Conservation (phyloP, 2,888 invertebrate genomes). For the Dolomedes plantarius region DNA sequence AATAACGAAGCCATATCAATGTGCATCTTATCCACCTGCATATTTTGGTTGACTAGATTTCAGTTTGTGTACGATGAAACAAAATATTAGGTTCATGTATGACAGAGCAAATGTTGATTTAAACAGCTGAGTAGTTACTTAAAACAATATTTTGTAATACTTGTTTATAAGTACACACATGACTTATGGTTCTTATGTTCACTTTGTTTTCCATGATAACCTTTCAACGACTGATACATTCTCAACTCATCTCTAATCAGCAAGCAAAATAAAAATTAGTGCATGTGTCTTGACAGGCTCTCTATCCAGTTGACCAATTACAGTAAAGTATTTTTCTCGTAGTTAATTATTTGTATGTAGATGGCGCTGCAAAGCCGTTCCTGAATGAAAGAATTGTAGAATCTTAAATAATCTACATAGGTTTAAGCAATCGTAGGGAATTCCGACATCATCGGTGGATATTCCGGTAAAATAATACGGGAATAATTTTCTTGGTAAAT, state of each 20-base stretch:
- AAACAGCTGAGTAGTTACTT: too few species aligned
- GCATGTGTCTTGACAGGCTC: not conserved
- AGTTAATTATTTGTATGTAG: too few species aligned
- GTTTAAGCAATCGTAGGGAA: too few species aligned
- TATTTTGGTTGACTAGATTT: slow-evolving; percentile 41
- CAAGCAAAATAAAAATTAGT: not conserved
- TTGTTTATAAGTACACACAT: not conserved
- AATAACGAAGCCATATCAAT: slow-evolving; percentile 51
- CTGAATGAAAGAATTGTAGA: too few species aligned
- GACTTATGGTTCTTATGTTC: not conserved
- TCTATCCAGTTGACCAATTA: too few species aligned
- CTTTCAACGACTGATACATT: not conserved
- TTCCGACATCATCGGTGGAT: too few species aligned
- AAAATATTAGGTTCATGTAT: slow-evolving; percentile 30
- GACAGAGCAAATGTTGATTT: not conserved
- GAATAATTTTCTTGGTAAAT: too few species aligned
- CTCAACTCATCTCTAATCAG: not conserved
- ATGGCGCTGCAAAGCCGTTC: too few species aligned
- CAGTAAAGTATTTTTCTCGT: too few species aligned
- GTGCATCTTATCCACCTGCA: slow-evolving; percentile 43
- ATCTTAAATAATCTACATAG: too few species aligned
- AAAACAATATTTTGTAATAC: too few species aligned
- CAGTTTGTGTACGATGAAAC: slow-evolving; percentile 8
- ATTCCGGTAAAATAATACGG: too few species aligned
- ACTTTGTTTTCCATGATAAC: not conserved